Evolutionary conservation across 1,140 invertebrate species (phyloP), one percentile per base, ranked within the genome.

Genomic region (Antheraea pernyi): DNA sequence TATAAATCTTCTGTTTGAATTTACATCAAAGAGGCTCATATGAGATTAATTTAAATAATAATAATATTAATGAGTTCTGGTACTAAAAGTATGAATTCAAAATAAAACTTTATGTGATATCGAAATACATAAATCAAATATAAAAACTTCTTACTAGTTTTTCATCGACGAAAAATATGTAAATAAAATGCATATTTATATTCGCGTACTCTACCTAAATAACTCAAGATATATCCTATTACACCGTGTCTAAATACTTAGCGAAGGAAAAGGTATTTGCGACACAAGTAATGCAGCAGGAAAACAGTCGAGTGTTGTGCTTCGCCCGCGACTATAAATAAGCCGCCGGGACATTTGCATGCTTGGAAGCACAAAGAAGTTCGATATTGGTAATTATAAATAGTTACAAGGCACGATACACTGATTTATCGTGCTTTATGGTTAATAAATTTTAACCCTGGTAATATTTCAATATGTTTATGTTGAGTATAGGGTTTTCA

Each of bases 351-450:
- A 80, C 78, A 81, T 81, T 83, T 77, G 80, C 83, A 82, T 83
- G 74, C 69, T 75, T 72, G 76, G 77, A 67, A 76, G 77, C 74
- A 82, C 80, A 83, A 85, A 83, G 81, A 78, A 83, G 81, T 83
- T 65, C 79, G 75, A 82, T 82, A 79, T 79, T 68, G 63, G 75
- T 83, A 85, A 83, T 83, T 83, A 85, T 83, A 77, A 85, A 83
- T 85, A 80, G 81, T 78, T 77, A 72, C 77, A 72, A 76, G 75
- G 81, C 81, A 83, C 80, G 81, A 81, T 80, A 85, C 61, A 39
- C 72, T 79, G 83, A 83, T 80, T 83, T 83, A 85, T 79, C 67
- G 78, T 76, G 76, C 62, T 67, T 78, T 78, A 80, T 74, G 76
- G 63, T 65, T 67, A 22, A 73, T 84, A 81, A 82, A 78, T 82